Base-by-base conservation (phyloP, 1,140 invertebrate species). In the Leptinotarsa lineolata region DNA sequence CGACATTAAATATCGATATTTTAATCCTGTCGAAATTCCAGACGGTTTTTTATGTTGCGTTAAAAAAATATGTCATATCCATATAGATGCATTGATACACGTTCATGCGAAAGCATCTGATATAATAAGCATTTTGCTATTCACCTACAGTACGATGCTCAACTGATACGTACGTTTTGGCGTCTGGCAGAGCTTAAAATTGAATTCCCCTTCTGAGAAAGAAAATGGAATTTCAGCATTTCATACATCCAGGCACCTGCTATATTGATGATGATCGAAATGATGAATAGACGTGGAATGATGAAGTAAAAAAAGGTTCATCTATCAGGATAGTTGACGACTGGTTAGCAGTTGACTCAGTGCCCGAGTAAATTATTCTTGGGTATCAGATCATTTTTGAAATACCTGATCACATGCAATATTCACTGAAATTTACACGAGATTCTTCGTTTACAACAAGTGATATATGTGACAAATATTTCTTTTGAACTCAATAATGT, bases 191-290 rank as follows among this genome's bases (percentile, higher is more conserved):
- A n/a, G 39, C 22, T 66, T 4, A n/a, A 39, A 66, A 66, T 66
- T 44, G 15, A 66, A 66, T 66, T 66, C 30, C 39, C n/a, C n/a
- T 15, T 18, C 22, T 30, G 18, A 46, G 64, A 3, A 66, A 24
- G 64, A 46, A 66, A 46, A 66, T 66, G 24, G 64, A 66, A 66
- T 66, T 66, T 16, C 64, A 39, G 39, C 22, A 66, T 66, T 66
- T 46, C 64, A n/a, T 44, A 66, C 15, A 66, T 66, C 39, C 39
- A 66, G 44, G 30, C 39, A 66, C 64, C 15, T 66, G n/a, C n/a
- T 22, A 39, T 44, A 30, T 39, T 6, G 39, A 18, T 16, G 48
- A 18, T 54, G 48, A 54, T 16, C n/a, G 48, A 13, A 54, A 54
- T 54, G 48, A 54, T 54, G 15, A 54, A 54, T 54, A 15, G 48